phyloP scores from a whole-genome alignment of 2,113 vertebrate genomes.

The Nannospalax galili region DNA sequence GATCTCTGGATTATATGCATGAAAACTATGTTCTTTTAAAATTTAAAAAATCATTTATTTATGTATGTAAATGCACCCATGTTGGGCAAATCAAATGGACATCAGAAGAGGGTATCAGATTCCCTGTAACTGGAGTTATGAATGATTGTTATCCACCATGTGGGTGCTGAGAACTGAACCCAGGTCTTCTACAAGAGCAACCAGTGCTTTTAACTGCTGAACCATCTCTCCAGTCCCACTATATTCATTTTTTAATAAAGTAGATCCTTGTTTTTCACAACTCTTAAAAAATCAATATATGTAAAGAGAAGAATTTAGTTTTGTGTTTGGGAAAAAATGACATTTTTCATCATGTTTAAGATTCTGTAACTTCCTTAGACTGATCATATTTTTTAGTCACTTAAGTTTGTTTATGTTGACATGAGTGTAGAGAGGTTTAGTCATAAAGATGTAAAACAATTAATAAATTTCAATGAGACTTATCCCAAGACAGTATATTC shows the following conservation, averaged over 20 bases:
- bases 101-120: too few species aligned
- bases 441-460: conserved; percentile 37
- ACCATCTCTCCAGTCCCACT: too few species aligned
- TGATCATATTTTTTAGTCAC: not conserved
- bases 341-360: not conserved
- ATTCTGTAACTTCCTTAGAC: not conserved
- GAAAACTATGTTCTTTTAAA: not conserved
- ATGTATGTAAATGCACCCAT: too few species aligned
- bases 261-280: not conserved
- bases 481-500: not conserved
- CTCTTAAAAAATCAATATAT: not conserved
- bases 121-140: too few species aligned
- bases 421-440: not conserved
- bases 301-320: not conserved
- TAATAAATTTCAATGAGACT: conserved; percentile 36
- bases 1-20: not conserved
- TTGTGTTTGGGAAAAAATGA: not conserved
- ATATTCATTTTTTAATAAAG: not conserved
- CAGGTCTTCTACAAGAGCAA: too few species aligned
- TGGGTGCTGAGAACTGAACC: too few species aligned
- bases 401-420: conserved; percentile 23
- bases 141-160: too few species aligned
- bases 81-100: too few species aligned
- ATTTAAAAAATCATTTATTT: too few species aligned
- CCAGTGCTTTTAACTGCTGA: too few species aligned